Conservation (phyloP, 2,113 vertebrate genomes). For the Phodopus roborovskii region DNA sequence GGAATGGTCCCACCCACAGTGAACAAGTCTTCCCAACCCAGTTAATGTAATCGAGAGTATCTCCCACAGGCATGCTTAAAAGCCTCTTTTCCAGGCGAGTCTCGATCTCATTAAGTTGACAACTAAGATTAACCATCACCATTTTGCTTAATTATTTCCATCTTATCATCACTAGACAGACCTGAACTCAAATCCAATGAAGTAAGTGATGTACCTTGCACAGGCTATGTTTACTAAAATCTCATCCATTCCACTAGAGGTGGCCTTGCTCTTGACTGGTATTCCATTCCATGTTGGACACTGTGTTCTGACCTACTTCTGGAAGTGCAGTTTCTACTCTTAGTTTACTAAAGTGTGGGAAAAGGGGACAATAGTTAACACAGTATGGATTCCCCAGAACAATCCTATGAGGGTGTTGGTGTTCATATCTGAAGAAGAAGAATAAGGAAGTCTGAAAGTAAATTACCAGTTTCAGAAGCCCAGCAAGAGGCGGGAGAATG, state of each 20-base stretch:
- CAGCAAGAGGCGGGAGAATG: neutral
- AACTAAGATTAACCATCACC: neutral
- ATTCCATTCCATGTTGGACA: neutral
- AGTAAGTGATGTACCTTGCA: conserved; percentile 65
- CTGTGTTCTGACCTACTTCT: neutral
- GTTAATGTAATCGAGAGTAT: neutral
- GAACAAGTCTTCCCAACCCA: neutral
- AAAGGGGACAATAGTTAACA: too few species aligned
- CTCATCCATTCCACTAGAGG: conserved; percentile 74
- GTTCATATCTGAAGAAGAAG: neutral
- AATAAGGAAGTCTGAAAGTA: neutral
- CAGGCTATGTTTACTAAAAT: conserved; percentile 58
- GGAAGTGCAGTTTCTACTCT: neutral
- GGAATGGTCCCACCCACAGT: neutral
- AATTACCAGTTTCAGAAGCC: neutral
- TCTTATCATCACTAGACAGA: conserved; percentile 77
- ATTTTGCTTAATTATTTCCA: conserved; percentile 82
- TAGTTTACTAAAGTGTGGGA: neutral
- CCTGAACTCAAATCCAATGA: conserved; percentile 82
- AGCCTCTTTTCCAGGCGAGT: neutral
- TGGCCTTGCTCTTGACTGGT: neutral
- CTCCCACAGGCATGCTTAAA: too few species aligned
- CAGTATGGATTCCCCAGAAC: too few species aligned
- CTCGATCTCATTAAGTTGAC: neutral
- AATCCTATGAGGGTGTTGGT: neutral